Evolutionary conservation across 2,888 invertebrate species (phyloP).

Genomic region (Epistrophe grossulariae): DNA sequence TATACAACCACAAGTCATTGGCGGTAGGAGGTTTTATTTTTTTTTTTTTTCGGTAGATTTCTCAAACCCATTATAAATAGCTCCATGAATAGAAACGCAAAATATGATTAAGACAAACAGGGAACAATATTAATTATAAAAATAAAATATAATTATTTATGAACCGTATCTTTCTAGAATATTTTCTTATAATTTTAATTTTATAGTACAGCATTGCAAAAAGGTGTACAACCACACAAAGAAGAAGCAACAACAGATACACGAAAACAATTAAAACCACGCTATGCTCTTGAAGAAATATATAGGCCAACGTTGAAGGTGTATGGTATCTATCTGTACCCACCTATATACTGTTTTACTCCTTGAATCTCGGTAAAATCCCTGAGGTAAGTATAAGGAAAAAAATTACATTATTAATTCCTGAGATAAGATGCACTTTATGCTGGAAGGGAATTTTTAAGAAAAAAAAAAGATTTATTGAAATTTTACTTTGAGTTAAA

Average conservation of each 20-base stretch:
- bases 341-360: background rate
- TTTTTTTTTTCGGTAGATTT: background rate
- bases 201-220: background rate
- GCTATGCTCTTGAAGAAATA: background rate
- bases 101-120: constrained; percentile 3
- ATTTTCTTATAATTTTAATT: background rate
- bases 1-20: background rate
- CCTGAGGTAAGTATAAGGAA: background rate
- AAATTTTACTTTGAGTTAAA: constrained; percentile 32
- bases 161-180: background rate
- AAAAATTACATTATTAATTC: constrained; percentile 20
- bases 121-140: constrained; percentile 1
- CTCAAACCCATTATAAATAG: background rate
- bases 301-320: constrained; percentile 24
- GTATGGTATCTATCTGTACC: background rate
- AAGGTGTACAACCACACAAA: background rate
- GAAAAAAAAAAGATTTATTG: constrained; percentile 10
- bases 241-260: background rate
- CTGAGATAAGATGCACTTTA: constrained; percentile 35
- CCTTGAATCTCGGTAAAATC: background rate
- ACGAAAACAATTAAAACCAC: constrained; percentile 33
- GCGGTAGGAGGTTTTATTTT: background rate
- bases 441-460: background rate
- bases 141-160: constrained; percentile 10
- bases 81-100: background rate